Conservation (phyloP, 2,113 vertebrate species). For the Engystomops pustulosus region DNA sequence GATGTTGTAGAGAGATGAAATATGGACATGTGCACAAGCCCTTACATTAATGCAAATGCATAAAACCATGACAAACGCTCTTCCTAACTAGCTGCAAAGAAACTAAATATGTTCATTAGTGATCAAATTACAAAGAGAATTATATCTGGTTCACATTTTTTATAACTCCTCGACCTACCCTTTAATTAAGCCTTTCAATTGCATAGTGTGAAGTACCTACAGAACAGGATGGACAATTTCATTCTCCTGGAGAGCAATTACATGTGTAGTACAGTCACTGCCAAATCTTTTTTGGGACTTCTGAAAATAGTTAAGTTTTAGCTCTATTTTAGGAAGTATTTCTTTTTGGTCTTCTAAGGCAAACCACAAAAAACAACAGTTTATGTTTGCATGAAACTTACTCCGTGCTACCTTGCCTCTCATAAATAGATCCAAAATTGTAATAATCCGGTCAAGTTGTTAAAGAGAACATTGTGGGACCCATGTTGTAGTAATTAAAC, state of each 20-base stretch:
- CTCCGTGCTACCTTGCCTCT: conserved; percentile 27
- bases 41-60: not conserved
- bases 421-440: conserved; percentile 1
- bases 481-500: conserved; percentile 31
- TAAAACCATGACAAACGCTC: not conserved
- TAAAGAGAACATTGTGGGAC: conserved; percentile 15
- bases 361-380: conserved; percentile 48
- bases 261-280: conserved; percentile 35
- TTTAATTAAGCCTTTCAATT: conserved; percentile 36
- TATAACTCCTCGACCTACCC: conserved; percentile 30
- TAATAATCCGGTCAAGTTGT: not conserved
- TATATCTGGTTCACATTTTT: conserved; percentile 12
- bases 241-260: conserved; percentile 43
- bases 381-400: not conserved
- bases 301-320: conserved; percentile 46
- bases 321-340: conserved; percentile 49
- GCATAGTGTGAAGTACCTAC: conserved; percentile 37
- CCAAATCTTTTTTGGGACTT: conserved; percentile 22
- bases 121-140: conserved; percentile 21
- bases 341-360: conserved; percentile 39
- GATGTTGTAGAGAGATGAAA: too few species aligned
- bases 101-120: conserved; percentile 20
- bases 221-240: conserved; percentile 40
- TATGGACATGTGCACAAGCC: not conserved
- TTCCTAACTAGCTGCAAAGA: not conserved